Evolutionary conservation across 2,888 invertebrate genomes (phyloP).

Genomic region (Iphiclides podalirius): DNA sequence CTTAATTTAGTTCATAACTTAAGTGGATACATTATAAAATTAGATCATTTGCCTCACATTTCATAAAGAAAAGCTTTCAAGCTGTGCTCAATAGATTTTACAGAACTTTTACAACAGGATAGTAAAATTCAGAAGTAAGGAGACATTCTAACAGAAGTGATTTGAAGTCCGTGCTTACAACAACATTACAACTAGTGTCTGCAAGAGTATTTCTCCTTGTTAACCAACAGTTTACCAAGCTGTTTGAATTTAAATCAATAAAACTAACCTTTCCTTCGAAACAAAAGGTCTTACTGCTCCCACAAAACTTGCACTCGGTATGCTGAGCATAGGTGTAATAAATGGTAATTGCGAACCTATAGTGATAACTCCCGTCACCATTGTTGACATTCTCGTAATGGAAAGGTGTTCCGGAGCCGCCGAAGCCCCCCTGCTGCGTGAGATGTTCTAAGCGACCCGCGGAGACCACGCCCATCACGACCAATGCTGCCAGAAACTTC

Average conservation of each 20-base stretch:
- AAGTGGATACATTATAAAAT: no score
- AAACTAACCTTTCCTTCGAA: slow-evolving; percentile 19
- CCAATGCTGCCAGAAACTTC: slow-evolving; percentile 44
- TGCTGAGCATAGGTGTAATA: not conserved
- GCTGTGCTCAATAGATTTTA: no score
- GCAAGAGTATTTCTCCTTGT: no score
- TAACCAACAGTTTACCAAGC: no score
- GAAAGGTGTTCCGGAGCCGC: slow-evolving; percentile 53
- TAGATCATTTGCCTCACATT: no score
- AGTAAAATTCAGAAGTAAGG: no score
- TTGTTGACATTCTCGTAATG: slow-evolving; percentile 82
- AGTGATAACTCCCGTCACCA: slow-evolving; percentile 82
- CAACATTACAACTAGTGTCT: no score
- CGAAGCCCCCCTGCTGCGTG: slow-evolving; percentile 44
- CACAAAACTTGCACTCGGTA: slow-evolving; percentile 7
- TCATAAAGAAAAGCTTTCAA: no score
- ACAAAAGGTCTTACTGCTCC: slow-evolving; percentile 21
- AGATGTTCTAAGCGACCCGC: slow-evolving; percentile 61
- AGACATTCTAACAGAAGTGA: no score
- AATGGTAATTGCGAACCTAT: slow-evolving; percentile 62
- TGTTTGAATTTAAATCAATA: slow-evolving; percentile 5
- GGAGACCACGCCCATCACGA: slow-evolving; percentile 42
- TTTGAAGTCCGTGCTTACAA: no score
- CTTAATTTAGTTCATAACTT: no score
- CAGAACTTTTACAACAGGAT: no score